These are phyloP conservation scores for Tinea pellionella DNA, from an alignment of 2,888 invertebrate species.

Conservation along the genomic window DNA sequence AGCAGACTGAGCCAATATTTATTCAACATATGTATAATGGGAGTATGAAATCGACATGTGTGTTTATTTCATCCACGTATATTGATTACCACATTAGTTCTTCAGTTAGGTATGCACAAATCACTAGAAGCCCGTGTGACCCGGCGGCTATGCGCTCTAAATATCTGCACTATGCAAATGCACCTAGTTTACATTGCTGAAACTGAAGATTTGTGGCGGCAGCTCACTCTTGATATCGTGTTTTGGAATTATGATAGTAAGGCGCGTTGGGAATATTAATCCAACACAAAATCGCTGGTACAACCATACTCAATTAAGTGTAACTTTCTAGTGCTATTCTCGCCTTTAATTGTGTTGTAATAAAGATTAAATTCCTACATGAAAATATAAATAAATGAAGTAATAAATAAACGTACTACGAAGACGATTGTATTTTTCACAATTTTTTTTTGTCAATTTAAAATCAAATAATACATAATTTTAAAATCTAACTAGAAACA, in stretches of 20 bases:
- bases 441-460: too few relatives aligned
- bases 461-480: too few relatives aligned
- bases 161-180: slow-evolving; percentile 22
- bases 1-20: too few relatives aligned
- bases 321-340: background rate
- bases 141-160: background rate
- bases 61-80: too few relatives aligned
- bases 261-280: slow-evolving; percentile 45
- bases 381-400: too few relatives aligned
- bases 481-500: too few relatives aligned
- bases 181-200: slow-evolving; percentile 35
- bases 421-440: too few relatives aligned
- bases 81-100: too few relatives aligned
- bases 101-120: background rate
- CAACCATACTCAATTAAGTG: background rate
- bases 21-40: too few relatives aligned
- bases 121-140: background rate
- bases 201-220: slow-evolving; percentile 23
- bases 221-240: slow-evolving; percentile 38
- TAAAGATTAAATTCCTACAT: too few relatives aligned
- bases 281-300: slow-evolving; percentile 16
- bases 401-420: too few relatives aligned
- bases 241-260: slow-evolving; percentile 43
- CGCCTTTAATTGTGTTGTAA: background rate
- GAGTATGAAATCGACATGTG: too few relatives aligned